Evolutionary conservation across 92 coral and sea anemone species (phyloP).

Genomic region (Ricordea florida): DNA sequence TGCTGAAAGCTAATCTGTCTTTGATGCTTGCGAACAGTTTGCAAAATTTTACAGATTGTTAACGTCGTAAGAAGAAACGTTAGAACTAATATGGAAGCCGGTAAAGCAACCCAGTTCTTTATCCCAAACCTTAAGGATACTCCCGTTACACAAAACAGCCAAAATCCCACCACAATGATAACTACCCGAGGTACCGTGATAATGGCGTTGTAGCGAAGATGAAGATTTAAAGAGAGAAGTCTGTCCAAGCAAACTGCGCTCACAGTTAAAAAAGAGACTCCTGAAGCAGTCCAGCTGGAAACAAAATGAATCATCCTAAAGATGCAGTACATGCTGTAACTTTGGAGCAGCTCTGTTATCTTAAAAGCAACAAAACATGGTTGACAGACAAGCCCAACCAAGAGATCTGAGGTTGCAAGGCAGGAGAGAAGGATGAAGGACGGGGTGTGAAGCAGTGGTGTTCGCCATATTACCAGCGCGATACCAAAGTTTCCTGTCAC

Average conservation of each 20-base stretch:
- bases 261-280: constrained; percentile 38
- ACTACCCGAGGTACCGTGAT: constrained; percentile 27
- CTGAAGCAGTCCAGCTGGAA: constrained; percentile 41
- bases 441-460: constrained; percentile 12
- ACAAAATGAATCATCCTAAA: constrained; percentile 8
- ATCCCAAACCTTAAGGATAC: constrained; percentile 10
- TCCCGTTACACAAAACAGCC: constrained; percentile 2
- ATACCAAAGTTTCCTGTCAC: not conserved
- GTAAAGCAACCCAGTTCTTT: constrained; percentile 16
- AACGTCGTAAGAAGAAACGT: constrained; percentile 14
- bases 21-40: constrained; percentile 28
- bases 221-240: constrained; percentile 27
- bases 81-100: not conserved
- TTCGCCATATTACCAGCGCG: not conserved
- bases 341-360: constrained; percentile 5
- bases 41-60: constrained; percentile 21
- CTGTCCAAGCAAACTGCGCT: constrained; percentile 33
- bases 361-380: constrained; percentile 35
- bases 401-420: constrained; percentile 32
- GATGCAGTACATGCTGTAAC: not conserved
- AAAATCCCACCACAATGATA: not conserved
- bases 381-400: constrained; percentile 41
- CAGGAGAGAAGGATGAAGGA: constrained; percentile 26
- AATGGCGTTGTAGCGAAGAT: constrained; percentile 25
- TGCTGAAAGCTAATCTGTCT: not conserved